Conservation (phyloP, 2,888 invertebrate species). For the Diplazon laetatorius region DNA sequence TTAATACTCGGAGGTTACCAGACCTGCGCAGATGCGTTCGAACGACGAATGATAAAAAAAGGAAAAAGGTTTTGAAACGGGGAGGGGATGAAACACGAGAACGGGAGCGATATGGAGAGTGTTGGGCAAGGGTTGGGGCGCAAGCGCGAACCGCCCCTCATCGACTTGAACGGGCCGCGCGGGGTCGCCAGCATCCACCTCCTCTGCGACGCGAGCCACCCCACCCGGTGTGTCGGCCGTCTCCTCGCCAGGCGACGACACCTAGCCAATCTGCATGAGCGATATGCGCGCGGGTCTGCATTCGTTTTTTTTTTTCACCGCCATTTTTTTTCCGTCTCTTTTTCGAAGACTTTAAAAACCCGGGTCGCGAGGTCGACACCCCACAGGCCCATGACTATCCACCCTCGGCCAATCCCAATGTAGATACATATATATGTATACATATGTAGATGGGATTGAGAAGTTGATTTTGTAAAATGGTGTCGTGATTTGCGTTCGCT, state of each 20-base stretch:
- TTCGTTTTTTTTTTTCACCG: not conserved
- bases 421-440: conserved; percentile 61
- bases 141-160: conserved; percentile 80
- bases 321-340: conserved; percentile 78
- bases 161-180: conserved; percentile 61
- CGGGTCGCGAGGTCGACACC: conserved; percentile 64
- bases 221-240: conserved; percentile 22
- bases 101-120: conserved; percentile 53
- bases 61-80: conserved; percentile 57
- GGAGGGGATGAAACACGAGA: conserved; percentile 58
- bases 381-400: conserved; percentile 44
- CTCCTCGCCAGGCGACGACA: conserved; percentile 74
- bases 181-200: conserved; percentile 66
- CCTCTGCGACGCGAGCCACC: conserved; percentile 68
- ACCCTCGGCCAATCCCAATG: conserved; percentile 28
- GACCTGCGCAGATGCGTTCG: conserved; percentile 68
- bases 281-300: no score
- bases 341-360: conserved; percentile 77
- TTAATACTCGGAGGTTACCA: conserved; percentile 62
- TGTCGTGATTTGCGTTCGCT: no score
- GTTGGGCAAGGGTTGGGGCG: conserved; percentile 75
- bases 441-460: no score
- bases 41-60: conserved; percentile 77
- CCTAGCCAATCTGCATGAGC: conserved; percentile 82
- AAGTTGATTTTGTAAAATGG: no score